A percentile compares a stretch with the other conserved stretches of the same genome.
Conservation (phyloP, 2,797 vertebrate genomes). For the Cercopithecus mitis region DNA sequence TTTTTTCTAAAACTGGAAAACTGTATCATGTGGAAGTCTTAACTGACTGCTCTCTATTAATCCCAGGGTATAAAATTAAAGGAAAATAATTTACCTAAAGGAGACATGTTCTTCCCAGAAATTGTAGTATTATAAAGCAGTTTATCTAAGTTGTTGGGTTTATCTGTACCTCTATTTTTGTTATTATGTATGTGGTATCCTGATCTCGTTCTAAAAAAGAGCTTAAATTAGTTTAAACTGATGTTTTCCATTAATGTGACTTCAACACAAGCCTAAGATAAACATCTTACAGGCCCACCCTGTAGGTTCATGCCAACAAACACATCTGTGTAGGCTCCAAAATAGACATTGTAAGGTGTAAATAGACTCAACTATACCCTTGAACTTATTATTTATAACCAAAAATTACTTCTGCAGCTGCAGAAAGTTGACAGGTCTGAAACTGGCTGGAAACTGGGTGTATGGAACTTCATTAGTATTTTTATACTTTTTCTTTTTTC, state of each 20-base stretch:
- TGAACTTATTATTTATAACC: slow-evolving; percentile 22
- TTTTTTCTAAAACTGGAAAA: not conserved
- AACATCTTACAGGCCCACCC: not conserved
- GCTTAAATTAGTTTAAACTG: not conserved
- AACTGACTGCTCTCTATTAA: not conserved
- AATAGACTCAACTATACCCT: not conserved
- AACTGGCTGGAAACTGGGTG: not conserved
- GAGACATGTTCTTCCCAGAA: not conserved
- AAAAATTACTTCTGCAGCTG: slow-evolving; percentile 8
- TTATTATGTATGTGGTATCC: not conserved
- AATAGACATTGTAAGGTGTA: not conserved
- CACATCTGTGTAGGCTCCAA: not conserved
- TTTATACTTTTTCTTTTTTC: not conserved
- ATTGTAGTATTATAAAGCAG: not conserved
- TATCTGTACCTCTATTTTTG: not conserved
- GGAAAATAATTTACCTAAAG: not conserved
- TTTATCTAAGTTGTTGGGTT: not conserved
- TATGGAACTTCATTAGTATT: not conserved
- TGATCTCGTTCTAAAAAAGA: not conserved
- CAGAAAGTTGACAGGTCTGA: not conserved
- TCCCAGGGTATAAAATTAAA: not conserved
- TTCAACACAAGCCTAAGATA: not conserved
- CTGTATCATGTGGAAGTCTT: not conserved
- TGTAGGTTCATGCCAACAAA: not conserved
- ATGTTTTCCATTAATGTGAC: not conserved